Evolutionary conservation across 92 coral and sea anemone species (phyloP).

Genomic region (Bergia puertoricense): DNA sequence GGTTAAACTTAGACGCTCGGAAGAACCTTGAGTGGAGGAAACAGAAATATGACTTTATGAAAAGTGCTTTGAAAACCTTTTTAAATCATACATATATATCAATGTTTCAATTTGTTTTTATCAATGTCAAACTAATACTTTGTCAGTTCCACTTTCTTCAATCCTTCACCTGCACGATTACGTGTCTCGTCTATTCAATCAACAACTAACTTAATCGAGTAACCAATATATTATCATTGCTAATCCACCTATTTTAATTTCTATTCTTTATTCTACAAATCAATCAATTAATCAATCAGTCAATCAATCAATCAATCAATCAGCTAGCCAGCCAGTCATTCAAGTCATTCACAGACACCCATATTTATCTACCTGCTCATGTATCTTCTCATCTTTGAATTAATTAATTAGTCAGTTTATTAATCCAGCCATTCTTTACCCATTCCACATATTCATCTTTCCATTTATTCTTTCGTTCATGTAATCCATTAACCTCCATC

Average conservation of each 20-base stretch:
- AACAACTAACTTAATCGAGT: not conserved
- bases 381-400: not conserved
- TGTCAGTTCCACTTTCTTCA: no score
- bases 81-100: not conserved
- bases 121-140: not conserved
- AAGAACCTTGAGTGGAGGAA: not conserved
- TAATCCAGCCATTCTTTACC: no score
- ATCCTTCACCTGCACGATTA: not conserved
- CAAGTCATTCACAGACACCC: not conserved
- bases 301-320: not conserved
- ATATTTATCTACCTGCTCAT: not conserved
- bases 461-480: no score
- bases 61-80: not conserved
- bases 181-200: not conserved
- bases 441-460: no score
- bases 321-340: no score
- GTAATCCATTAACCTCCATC: no score
- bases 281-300: not conserved
- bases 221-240: not conserved
- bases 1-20: not conserved
- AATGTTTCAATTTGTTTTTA: not conserved
- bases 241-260: not conserved
- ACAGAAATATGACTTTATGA: not conserved
- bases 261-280: not conserved
- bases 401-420: no score